Percentiles rank a stretch among this genome's conserved stretches.
These are phyloP conservation scores for Diceros bicornis DNA, from an alignment of 2,797 vertebrate species.

Conservation along the genomic window DNA sequence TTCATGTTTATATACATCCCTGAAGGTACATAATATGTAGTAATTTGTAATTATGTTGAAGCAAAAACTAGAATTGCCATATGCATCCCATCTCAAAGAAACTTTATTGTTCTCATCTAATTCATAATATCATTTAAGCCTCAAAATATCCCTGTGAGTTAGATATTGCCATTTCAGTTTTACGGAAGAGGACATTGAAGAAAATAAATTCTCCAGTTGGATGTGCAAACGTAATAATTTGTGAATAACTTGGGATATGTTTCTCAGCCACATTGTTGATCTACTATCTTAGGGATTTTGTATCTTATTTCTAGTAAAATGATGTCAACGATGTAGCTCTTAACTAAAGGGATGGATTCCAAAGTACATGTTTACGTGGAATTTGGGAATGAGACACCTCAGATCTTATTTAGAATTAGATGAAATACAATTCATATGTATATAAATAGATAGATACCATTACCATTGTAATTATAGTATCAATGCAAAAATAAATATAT, in stretches of 20 bases:
- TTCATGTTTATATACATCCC: not conserved
- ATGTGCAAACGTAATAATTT: not conserved
- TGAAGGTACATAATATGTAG: not conserved
- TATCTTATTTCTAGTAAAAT: constrained; percentile 13
- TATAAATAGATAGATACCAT: not conserved
- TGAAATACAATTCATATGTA: not conserved
- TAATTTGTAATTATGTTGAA: not conserved
- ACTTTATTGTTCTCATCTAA: not conserved
- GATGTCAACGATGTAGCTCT: not conserved
- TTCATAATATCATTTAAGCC: not conserved
- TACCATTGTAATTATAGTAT: not conserved
- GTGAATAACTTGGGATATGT: not conserved
- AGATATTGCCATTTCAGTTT: not conserved
- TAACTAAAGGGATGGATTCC: not conserved
- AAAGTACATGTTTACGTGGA: not conserved
- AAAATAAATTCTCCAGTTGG: not conserved
- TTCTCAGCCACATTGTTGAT: not conserved
- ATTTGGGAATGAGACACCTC: not conserved
- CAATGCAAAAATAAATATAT: not conserved
- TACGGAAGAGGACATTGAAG: not conserved
- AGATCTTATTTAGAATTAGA: not conserved
- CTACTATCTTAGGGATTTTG: not conserved
- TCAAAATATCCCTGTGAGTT: not conserved
- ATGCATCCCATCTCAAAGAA: not conserved
- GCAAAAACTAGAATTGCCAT: not conserved